These are phyloP conservation scores for Agonopterix arenella DNA, from an alignment of 2,888 invertebrate species.

Conservation along the genomic window DNA sequence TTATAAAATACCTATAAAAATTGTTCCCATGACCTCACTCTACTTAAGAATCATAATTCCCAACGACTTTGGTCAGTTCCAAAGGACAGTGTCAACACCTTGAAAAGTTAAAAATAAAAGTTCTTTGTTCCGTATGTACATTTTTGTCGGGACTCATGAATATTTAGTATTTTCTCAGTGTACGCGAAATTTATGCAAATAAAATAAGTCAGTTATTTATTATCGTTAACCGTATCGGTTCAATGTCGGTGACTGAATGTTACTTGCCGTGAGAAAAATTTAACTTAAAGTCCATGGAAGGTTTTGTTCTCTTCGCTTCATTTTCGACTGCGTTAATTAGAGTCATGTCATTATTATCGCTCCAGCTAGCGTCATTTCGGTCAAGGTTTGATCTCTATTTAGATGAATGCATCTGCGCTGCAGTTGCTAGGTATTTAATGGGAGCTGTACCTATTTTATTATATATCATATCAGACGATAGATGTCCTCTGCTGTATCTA, in stretches of 20 bases:
- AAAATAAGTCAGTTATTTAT: neutral
- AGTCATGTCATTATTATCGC: neutral
- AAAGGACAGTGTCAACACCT: no score
- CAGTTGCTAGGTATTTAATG: neutral
- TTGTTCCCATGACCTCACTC: neutral
- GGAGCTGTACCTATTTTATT: no score
- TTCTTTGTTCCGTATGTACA: no score
- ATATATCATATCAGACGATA: no score
- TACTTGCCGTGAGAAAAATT: constrained; percentile 36
- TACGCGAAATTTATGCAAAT: constrained; percentile 14
- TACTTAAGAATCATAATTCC: constrained; percentile 1
- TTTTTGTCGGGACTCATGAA: no score
- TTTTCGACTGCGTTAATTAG: neutral
- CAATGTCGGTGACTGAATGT: constrained; percentile 28
- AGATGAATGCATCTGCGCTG: neutral
- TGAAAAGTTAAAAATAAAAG: no score
- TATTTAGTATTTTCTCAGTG: no score
- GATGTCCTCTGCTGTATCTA: no score
- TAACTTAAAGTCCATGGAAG: neutral
- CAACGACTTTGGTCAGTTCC: constrained; percentile 7
- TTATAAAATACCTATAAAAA: no score
- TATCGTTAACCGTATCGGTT: constrained; percentile 21
- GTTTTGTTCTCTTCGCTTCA: neutral
- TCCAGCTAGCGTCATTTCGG: neutral
- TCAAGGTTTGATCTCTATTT: neutral